A percentile compares a stretch with the other conserved stretches of the same genome.
Evolutionary conservation across 2,113 vertebrate genomes (phyloP).

Genomic region (Sylvietta virens): DNA sequence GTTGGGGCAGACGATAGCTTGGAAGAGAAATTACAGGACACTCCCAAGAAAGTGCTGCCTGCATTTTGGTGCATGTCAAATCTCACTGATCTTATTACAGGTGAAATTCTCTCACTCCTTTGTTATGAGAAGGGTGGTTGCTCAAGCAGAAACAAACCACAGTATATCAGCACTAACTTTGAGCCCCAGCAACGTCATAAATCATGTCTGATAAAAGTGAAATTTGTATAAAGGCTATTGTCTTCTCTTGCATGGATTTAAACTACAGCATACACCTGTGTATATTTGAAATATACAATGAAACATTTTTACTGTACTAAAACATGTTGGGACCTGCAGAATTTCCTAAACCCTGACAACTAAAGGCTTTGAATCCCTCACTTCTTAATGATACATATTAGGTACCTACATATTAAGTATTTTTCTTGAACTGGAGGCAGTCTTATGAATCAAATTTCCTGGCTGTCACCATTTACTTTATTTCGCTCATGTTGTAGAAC

Average conservation of each 20-base stretch:
- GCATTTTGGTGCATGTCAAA: neutral
- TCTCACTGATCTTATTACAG: neutral
- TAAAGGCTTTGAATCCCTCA: neutral
- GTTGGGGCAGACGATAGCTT: neutral
- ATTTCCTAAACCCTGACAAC: neutral
- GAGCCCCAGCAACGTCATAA: neutral
- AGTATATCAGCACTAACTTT: neutral
- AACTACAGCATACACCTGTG: neutral
- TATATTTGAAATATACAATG: neutral
- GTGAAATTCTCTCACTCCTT: neutral
- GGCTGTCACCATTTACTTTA: neutral
- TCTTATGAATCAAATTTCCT: neutral
- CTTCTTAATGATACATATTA: neutral
- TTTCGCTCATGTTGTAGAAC: neutral
- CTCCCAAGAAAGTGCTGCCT: neutral
- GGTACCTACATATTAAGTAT: neutral
- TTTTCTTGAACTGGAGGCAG: neutral
- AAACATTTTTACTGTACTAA: neutral
- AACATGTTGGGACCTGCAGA: neutral
- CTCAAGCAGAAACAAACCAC: neutral
- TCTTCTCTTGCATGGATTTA: neutral
- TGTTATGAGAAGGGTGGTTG: neutral
- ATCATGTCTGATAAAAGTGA: neutral
- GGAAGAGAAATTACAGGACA: neutral
- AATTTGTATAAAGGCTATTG: neutral